A percentile compares a stretch with the other conserved stretches of the same genome.
Evolutionary conservation across 2,888 invertebrate species (phyloP).

Genomic region (Crossocerus cetratus): DNA sequence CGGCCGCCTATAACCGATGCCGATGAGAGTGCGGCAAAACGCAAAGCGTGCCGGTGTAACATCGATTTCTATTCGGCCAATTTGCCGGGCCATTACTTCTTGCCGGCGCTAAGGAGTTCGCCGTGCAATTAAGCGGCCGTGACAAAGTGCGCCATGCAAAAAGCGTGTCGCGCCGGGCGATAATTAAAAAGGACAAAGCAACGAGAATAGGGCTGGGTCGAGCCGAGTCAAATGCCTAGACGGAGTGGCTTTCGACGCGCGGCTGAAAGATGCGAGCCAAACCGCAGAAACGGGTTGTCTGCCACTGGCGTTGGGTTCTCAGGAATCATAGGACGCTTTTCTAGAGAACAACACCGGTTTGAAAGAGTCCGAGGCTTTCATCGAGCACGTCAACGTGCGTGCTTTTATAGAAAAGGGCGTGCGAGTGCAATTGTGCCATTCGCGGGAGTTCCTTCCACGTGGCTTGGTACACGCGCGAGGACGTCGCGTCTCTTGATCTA

Average conservation of each 20-base stretch:
- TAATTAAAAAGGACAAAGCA: conserved; percentile 37
- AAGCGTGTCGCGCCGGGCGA: conserved; percentile 14
- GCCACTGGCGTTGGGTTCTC: conserved; percentile 2
- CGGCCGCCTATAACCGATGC: conserved; percentile 11
- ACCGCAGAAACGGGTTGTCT: neutral
- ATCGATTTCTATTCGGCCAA: conserved; percentile 28
- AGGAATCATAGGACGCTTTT: neutral
- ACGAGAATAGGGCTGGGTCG: conserved; percentile 11
- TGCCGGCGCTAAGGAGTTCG: conserved; percentile 25
- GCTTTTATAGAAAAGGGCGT: neutral
- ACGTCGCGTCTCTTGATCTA: neutral
- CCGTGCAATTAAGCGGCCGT: conserved; percentile 35
- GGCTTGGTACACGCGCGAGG: neutral
- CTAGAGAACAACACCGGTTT: neutral
- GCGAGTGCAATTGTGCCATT: no score
- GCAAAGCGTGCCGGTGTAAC: conserved; percentile 7
- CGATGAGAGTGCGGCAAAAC: neutral
- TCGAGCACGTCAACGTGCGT: neutral
- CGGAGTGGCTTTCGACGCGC: no score
- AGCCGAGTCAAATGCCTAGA: neutral
- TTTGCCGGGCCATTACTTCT: conserved; percentile 24
- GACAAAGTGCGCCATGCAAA: conserved; percentile 15
- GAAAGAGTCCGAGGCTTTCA: neutral
- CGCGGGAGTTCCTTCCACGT: neutral
- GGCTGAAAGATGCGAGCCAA: neutral